phyloP scores from a whole-genome alignment of 2,113 vertebrate species.

The Caranx melampygus region DNA sequence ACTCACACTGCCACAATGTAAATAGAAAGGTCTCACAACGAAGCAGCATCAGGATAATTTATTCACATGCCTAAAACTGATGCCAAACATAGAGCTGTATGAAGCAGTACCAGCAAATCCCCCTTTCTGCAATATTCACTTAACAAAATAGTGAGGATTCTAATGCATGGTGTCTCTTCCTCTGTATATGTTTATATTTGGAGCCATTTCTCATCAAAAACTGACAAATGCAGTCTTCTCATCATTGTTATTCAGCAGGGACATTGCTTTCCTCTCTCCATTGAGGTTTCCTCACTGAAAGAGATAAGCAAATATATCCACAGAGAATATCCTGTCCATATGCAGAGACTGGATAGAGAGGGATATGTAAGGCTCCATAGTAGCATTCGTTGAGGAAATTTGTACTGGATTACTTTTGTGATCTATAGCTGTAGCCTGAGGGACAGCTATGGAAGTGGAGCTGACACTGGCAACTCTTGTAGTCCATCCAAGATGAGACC shows the following conservation, averaged over 20 bases:
- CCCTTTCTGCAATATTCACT: background rate
- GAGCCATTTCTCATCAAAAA: slow-evolving; percentile 39
- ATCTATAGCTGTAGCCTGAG: slow-evolving; percentile 13
- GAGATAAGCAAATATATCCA: slow-evolving; percentile 33
- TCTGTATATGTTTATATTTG: background rate
- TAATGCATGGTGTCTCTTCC: background rate
- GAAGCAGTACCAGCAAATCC: background rate
- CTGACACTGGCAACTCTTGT: slow-evolving; percentile 17
- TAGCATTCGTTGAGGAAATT: background rate
- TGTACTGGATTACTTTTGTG: slow-evolving; percentile 17
- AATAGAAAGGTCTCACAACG: background rate
- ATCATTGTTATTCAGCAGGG: slow-evolving; percentile 42
- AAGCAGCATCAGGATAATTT: background rate
- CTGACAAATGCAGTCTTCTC: slow-evolving; percentile 38
- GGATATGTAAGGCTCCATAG: slow-evolving; percentile 9
- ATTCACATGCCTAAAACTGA: background rate
- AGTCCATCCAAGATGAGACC: slow-evolving; percentile 29
- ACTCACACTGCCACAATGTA: slow-evolving; percentile 4
- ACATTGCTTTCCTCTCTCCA: slow-evolving; percentile 19
- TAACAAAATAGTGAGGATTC: slow-evolving; percentile 2
- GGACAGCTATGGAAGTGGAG: slow-evolving; percentile 22
- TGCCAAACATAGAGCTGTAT: background rate
- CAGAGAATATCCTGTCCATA: slow-evolving; percentile 28
- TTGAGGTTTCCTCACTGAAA: slow-evolving; percentile 30
- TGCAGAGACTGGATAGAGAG: slow-evolving; percentile 19